These are phyloP conservation scores for Oasisia sp. DNA, from an alignment of 2,888 invertebrate genomes.

Conservation along the genomic window DNA sequence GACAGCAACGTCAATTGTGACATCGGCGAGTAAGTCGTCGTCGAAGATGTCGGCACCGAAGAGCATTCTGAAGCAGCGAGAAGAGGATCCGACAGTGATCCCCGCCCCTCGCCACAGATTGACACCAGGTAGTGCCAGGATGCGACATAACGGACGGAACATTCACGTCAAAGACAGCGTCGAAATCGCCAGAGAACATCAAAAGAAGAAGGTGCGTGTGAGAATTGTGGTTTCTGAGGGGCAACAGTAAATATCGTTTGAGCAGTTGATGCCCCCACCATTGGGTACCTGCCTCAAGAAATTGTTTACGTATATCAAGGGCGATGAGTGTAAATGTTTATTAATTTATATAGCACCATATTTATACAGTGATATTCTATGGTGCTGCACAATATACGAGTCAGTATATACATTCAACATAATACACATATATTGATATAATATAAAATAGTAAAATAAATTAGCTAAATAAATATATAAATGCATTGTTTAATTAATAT, in stretches of 20 bases:
- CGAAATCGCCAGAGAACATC: conserved; percentile 19
- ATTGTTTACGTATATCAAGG: not conserved
- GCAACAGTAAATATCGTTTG: not conserved
- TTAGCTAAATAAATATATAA: too few relatives aligned
- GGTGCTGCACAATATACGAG: too few relatives aligned
- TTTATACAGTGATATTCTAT: too few relatives aligned
- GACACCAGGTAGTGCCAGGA: not conserved
- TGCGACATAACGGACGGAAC: not conserved
- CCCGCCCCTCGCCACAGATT: not conserved
- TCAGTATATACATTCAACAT: too few relatives aligned
- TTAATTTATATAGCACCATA: too few relatives aligned
- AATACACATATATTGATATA: too few relatives aligned
- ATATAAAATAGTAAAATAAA: too few relatives aligned
- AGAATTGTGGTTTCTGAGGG: not conserved
- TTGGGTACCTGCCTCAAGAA: not conserved
- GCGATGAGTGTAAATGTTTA: not conserved
- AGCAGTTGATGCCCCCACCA: not conserved
- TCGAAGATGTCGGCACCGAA: conserved; percentile 24
- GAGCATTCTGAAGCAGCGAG: conserved; percentile 30
- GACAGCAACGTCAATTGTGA: not conserved
- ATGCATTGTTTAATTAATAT: too few relatives aligned
- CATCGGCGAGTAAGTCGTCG: not conserved
- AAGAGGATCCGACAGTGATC: not conserved
- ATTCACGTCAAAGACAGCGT: conserved; percentile 20
- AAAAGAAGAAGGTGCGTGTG: conserved; percentile 19